phyloP scores from a whole-genome alignment of 2,113 vertebrate genomes.

The Peucedramus taeniatus region DNA sequence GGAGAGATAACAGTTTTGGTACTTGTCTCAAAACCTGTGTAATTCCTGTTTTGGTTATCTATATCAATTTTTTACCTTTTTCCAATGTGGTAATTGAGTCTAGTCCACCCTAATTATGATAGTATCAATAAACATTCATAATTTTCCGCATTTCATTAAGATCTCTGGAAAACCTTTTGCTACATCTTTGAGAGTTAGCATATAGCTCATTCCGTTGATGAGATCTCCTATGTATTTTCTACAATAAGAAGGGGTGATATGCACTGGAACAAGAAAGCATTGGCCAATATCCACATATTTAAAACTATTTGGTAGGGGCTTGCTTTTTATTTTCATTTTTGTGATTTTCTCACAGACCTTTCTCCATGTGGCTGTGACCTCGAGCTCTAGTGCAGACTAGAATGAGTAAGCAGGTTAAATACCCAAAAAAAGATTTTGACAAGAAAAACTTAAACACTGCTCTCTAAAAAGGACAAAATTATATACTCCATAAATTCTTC shows the following conservation, averaged over 20 bases:
- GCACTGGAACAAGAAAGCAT: neutral
- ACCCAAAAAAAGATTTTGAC: neutral
- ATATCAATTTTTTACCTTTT: neutral
- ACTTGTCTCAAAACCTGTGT: neutral
- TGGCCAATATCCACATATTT: neutral
- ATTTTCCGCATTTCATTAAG: neutral
- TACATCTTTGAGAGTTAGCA: neutral
- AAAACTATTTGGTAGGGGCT: neutral
- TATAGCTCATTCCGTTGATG: neutral
- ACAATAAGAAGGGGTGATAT: neutral
- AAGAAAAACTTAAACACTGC: neutral
- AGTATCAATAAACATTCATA: neutral
- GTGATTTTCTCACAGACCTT: neutral
- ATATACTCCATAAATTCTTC: neutral
- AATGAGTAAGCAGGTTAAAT: neutral
- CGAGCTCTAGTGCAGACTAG: neutral
- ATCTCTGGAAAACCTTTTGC: neutral
- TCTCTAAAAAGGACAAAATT: neutral
- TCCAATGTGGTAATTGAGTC: neutral
- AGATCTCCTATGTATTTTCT: neutral
- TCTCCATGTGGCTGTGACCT: neutral
- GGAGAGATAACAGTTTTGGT: neutral
- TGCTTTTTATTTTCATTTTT: neutral
- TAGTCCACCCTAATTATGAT: neutral
- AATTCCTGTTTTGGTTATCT: neutral